A percentile compares a stretch with the other conserved stretches of the same genome.
Evolutionary conservation across 2,113 vertebrate genomes (phyloP).

Genomic region (Pelodiscus sinensis): DNA sequence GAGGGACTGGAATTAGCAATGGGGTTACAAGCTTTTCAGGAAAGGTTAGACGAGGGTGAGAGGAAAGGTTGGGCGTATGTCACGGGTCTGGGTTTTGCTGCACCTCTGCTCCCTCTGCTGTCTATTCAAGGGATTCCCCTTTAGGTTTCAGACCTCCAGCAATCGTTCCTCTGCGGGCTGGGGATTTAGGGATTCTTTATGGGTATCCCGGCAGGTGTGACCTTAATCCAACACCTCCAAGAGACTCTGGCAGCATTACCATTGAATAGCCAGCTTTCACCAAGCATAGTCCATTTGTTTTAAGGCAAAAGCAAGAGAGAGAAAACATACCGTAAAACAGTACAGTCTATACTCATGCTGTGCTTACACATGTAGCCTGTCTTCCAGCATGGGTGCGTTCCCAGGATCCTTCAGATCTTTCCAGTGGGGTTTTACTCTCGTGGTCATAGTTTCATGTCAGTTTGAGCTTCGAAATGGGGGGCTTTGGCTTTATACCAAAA

Average conservation of each 20-base stretch:
- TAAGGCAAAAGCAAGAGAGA: background rate
- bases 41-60: background rate
- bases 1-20: background rate
- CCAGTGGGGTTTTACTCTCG: background rate
- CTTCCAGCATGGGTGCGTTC: background rate
- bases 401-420: background rate
- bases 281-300: background rate
- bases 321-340: background rate
- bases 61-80: background rate
- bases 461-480: background rate
- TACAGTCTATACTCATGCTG: background rate
- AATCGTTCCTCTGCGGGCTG: background rate
- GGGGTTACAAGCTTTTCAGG: background rate
- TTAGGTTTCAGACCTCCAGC: background rate
- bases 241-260: background rate
- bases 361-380: background rate
- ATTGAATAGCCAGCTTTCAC: background rate
- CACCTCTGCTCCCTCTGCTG: background rate
- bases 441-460: background rate
- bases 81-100: background rate
- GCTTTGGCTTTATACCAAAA: background rate
- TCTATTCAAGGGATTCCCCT: background rate
- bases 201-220: background rate
- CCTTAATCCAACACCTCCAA: background rate
- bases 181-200: background rate